Percentiles rank a stretch among this genome's conserved stretches.
Conservation (phyloP, 37 sponge, comb jelly and placozoan species). For the Crambe crambe region DNA sequence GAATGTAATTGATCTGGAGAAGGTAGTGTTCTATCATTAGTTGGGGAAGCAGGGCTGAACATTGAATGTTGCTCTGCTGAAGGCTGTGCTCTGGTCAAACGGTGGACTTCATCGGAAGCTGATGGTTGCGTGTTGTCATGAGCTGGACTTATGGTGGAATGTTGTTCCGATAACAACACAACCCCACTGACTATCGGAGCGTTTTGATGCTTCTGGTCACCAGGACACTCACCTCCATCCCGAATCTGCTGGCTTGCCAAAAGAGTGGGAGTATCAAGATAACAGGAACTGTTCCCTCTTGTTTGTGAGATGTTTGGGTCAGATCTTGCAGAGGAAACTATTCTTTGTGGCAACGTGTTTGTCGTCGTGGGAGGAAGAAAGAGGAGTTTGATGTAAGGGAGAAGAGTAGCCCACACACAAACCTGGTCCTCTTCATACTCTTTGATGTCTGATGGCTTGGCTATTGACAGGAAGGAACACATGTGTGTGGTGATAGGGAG, state of each 20-base stretch:
- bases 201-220: background rate
- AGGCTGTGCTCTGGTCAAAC: background rate
- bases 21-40: too few relatives aligned
- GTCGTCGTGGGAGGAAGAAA: conserved; percentile 13
- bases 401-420: conserved; percentile 25
- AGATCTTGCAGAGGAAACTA: background rate
- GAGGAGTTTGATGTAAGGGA: conserved; percentile 33
- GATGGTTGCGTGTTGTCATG: too few relatives aligned
- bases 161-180: too few relatives aligned
- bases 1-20: too few relatives aligned
- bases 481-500: background rate
- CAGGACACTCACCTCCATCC: background rate
- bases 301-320: background rate
- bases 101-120: too few relatives aligned
- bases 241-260: background rate
- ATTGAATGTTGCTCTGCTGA: too few relatives aligned
- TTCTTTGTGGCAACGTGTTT: background rate
- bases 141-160: too few relatives aligned
- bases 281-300: too few relatives aligned
- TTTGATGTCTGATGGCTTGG: conserved; percentile 6
- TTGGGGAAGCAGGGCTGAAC: too few relatives aligned
- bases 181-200: too few relatives aligned
- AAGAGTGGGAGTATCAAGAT: background rate
- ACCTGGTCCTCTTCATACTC: conserved; percentile 19
- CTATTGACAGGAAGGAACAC: conserved; percentile 1